Evolutionary conservation across 2,888 invertebrate genomes (phyloP), one percentile per base, ranked within the genome.

Genomic region (Mycalesis mineus): DNA sequence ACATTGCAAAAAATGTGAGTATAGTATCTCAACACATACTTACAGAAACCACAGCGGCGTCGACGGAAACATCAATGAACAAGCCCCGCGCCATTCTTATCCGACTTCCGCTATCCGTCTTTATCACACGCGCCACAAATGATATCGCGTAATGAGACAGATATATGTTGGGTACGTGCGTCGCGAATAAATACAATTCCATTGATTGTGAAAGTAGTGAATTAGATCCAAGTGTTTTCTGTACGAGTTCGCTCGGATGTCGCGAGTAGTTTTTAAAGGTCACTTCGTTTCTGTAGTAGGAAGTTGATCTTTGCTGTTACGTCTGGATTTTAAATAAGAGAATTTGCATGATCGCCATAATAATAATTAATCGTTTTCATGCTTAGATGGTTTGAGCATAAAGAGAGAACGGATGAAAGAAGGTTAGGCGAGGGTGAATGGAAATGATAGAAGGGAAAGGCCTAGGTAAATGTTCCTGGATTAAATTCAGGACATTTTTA

Each of bases 21-120:
- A 22, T 36, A 54, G 48, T 51, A 51, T n/a, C 45, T 29, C 31
- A 59, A 49, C 37, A 42, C 48, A 39, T 39, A 6, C 33, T 9
- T 33, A 29, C 29, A 29, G 4, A 29, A 39, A 63, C 54, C 22
- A 59, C 52, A 41, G 57, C 79, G 72, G 77, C 66, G 71, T 67
- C 71, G 70, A 71, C 77, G 77, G 76, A 78, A 80, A 80, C 75
- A 73, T 80, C 77, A 81, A 83, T 86, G 86, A 84, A 84, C 79
- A 80, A 52, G 77, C 73, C 73, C 75, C 73, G 71, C 72, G 72
- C 72, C 80, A 82, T 82, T 83, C 82, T 82, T 77, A 72, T 73
- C 74, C 65, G 59, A 74, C 75, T 84, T 86, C 86, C 86, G 80
- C 77, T 71, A 66, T 73, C 73, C 63, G 62, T 81, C 81, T 70